These are phyloP conservation scores for Drosophila trapezifrons DNA, from an alignment of 1,140 invertebrate genomes.

Conservation along the genomic window DNA sequence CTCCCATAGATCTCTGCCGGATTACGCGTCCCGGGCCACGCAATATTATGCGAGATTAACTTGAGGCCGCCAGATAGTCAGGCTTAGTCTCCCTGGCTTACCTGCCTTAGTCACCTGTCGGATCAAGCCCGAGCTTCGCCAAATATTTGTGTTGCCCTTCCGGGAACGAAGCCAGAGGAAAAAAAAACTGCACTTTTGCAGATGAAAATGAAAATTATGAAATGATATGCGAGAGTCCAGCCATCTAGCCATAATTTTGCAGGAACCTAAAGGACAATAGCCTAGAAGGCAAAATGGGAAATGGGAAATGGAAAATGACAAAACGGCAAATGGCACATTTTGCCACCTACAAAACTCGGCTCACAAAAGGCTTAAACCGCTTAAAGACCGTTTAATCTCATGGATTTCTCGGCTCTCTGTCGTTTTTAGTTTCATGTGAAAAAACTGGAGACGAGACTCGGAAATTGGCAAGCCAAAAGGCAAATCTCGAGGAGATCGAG, in stretches of 20 bases:
- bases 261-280: conserved; percentile 14
- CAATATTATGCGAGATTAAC: conserved; percentile 54
- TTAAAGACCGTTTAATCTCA: conserved; percentile 75
- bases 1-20: conserved; percentile 3
- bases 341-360: conserved; percentile 70
- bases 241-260: conserved; percentile 33
- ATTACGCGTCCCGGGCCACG: conserved; percentile 15
- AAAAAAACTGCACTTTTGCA: neutral
- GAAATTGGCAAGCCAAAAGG: conserved; percentile 34
- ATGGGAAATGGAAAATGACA: conserved; percentile 18
- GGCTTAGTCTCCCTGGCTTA: conserved; percentile 16
- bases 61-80: conserved; percentile 52
- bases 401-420: conserved; percentile 37
- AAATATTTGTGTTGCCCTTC: conserved; percentile 63
- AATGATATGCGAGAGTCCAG: conserved; percentile 25
- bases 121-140: conserved; percentile 30
- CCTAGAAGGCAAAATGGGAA: conserved; percentile 1
- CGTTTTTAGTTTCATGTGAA: conserved; percentile 77
- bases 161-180: conserved; percentile 15
- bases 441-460: conserved; percentile 27
- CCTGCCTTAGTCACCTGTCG: conserved; percentile 31
- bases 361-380: conserved; percentile 79
- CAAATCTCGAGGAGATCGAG: conserved; percentile 9
- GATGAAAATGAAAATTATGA: conserved; percentile 45
- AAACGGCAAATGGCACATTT: conserved; percentile 54